Base-by-base conservation (phyloP, 2,888 invertebrate genomes). In the Melieria crassipennis region DNA sequence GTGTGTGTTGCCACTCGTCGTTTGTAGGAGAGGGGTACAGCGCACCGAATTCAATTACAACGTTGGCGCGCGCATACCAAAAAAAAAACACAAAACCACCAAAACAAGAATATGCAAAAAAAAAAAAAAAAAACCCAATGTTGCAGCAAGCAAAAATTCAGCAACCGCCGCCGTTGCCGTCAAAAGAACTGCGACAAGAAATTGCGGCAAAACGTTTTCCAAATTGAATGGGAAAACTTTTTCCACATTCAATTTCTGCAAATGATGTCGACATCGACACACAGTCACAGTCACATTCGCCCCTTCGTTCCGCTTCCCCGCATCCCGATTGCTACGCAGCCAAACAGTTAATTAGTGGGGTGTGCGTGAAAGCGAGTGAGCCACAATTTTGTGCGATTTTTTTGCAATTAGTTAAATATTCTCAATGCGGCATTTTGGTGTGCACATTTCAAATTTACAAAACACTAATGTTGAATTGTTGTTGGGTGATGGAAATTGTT, bases 181-280 rank as follows among this genome's bases (percentile, higher is more conserved):
- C 30, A 30, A 30, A 30, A 30, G 30, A 30, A 30, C 30, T 30
- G 30, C 30, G 30, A 57, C 5, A 57, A 57, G 30, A 30, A 57
- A 57, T 57, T 57, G 57, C 10, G 30, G 57, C n/a, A 57, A 57
- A 57, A 57, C 57, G 57, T 57, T 57, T 57, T 13, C 30, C 57
- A 13, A 42, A 57, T 66, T 66, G 57, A 66, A 66, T 66, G 66
- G 48, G 66, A 66, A 66, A 66, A 66, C 66, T 66, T 66, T 66
- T 66, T 30, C 66, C 66, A 57, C 66, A 66, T 30, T 66, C 57
- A 30, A 48, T 58, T 66, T 47, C 66, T 66, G 66, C 58, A 66
- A 66, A 66, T 66, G 66, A 66, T 66, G 66, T 66, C 58, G 66
- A 66, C 66, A 66, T 7, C 42, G 7, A 65, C 55, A 13, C n/a